These are phyloP conservation scores for Meloidogyne chitwoodi DNA, from an alignment of 1,140 invertebrate species.

Conservation along the genomic window DNA sequence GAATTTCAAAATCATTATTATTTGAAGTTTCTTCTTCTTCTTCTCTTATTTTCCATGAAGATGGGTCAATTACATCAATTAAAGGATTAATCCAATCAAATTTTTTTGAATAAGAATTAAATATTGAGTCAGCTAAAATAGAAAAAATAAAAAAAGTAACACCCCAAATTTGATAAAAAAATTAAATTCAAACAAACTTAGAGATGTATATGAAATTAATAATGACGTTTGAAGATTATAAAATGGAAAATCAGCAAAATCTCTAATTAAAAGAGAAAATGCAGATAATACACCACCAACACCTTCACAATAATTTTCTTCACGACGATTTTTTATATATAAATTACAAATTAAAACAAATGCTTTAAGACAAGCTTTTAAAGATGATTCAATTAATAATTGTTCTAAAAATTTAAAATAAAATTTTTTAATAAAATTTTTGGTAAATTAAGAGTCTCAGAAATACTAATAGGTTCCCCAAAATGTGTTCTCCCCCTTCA, in stretches of 20 bases:
- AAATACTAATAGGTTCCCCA: no score
- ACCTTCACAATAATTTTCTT: no score
- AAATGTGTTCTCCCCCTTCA: no score
- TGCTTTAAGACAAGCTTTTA: slow-evolving; percentile 44
- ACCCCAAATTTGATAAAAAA: neutral
- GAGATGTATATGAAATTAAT: neutral
- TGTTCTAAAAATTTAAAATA: slow-evolving; percentile 45
- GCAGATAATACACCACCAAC: slow-evolving; percentile 45
- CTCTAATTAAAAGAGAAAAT: slow-evolving; percentile 33
- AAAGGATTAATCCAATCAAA: slow-evolving; percentile 32
- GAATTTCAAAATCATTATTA: slow-evolving; percentile 40
- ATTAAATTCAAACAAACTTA: neutral
- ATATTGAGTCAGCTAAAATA: slow-evolving; percentile 29
- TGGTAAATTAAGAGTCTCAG: no score
- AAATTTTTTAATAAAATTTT: no score
- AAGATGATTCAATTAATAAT: slow-evolving; percentile 47
- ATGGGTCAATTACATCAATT: slow-evolving; percentile 33
- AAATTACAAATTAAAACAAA: slow-evolving; percentile 36
- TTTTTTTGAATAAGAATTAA: slow-evolving; percentile 18
- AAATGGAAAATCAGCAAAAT: slow-evolving; percentile 56
- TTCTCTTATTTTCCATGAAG: slow-evolving; percentile 14
- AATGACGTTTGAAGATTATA: slow-evolving; percentile 35
- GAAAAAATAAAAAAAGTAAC: neutral
- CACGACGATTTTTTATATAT: slow-evolving; percentile 40
- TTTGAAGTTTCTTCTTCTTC: neutral